phyloP scores from a whole-genome alignment of 2,113 vertebrate genomes.

The Gadus chalcogrammus region DNA sequence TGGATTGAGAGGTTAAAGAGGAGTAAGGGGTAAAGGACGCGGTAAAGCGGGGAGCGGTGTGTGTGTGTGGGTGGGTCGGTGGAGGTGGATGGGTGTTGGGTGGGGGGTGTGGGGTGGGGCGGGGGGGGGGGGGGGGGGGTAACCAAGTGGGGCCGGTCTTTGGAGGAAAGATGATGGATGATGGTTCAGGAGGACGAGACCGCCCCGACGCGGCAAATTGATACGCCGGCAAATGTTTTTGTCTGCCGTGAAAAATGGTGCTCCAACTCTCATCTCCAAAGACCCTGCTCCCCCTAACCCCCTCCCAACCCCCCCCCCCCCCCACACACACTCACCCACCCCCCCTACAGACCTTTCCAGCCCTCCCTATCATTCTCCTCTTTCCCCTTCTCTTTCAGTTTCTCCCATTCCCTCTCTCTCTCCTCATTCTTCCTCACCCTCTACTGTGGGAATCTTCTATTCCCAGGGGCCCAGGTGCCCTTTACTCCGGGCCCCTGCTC shows the following conservation, averaged over 20 bases:
- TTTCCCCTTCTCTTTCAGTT: neutral
- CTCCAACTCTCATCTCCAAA: constrained; percentile 79
- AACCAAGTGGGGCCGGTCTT: constrained; percentile 19
- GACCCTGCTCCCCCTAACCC: constrained; percentile 47
- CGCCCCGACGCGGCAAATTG: constrained; percentile 85
- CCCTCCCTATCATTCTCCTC: neutral
- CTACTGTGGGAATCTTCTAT: neutral
- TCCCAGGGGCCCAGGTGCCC: no score
- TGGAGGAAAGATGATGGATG: constrained; percentile 93
- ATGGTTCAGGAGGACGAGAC: constrained; percentile 89
- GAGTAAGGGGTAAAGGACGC: no score
- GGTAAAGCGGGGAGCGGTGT: constrained; percentile 9
- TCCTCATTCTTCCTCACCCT: constrained; percentile 12
- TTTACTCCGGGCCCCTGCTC: no score
- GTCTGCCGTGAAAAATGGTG: constrained; percentile 99
- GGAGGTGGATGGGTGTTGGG: neutral
- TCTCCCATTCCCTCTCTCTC: no score
- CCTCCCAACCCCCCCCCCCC: neutral
- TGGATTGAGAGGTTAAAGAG: no score
- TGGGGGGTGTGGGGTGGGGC: neutral
- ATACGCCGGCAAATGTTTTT: constrained; percentile 99
- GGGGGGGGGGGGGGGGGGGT: no score
- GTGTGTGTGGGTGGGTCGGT: constrained; percentile 18
- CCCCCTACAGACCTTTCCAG: neutral
- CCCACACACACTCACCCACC: neutral